These are phyloP conservation scores for Nebria ingens DNA, from an alignment of 1,140 invertebrate species.

Conservation along the genomic window DNA sequence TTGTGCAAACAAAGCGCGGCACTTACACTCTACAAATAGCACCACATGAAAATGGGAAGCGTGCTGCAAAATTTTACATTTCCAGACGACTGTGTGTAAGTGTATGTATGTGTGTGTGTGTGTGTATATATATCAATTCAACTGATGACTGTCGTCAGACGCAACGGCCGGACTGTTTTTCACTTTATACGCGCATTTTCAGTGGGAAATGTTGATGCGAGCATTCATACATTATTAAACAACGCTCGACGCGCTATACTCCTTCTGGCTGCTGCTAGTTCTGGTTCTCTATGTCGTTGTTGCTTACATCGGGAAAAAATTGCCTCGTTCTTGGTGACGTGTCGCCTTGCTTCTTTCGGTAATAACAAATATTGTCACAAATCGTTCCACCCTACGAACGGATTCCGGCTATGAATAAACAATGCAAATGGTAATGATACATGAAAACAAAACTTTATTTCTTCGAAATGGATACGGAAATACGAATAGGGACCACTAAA, in stretches of 20 bases:
- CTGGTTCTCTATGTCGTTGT: no score
- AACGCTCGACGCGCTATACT: background rate
- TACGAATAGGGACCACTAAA: no score
- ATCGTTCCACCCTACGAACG: background rate
- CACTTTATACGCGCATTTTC: background rate
- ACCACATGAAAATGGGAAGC: conserved; percentile 3
- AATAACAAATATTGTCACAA: background rate
- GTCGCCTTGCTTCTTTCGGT: background rate
- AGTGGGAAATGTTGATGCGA: background rate
- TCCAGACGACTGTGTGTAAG: no score
- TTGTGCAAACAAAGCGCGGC: conserved; percentile 2
- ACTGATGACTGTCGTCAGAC: conserved; percentile 5
- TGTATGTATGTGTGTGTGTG: no score
- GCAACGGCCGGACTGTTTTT: conserved; percentile 4
- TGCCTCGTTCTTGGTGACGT: background rate
- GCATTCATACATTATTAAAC: conserved; percentile 6
- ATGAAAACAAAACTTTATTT: no score
- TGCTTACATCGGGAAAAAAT: background rate
- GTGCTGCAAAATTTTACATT: conserved; percentile 9
- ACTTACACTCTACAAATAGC: conserved; percentile 8
- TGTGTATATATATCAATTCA: conserved; percentile 6
- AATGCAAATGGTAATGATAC: background rate
- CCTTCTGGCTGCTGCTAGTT: background rate
- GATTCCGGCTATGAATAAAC: background rate
- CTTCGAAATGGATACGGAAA: no score